Base-by-base conservation (phyloP, 1,140 invertebrate genomes). In the Pseudobourletiella spinata region DNA sequence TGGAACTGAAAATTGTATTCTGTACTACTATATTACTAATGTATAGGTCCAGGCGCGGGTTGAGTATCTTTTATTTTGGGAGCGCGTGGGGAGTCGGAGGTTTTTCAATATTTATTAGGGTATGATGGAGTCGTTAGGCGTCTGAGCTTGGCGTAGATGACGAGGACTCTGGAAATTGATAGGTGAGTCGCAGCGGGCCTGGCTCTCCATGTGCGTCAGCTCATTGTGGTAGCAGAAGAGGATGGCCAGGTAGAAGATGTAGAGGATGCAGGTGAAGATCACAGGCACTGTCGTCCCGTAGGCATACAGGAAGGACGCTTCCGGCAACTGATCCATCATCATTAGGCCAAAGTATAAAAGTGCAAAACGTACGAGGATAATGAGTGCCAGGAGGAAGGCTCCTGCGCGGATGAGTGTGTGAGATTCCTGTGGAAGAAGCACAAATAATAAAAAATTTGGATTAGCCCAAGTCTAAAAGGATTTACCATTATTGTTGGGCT, bases 221-320 rank as follows among this genome's bases (percentile, higher is more conserved):
- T 67, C 66, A 57, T 67, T 64, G 46, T 67, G 66, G 50, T 67
- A 67, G 56, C 61, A 64, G 43, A 67, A 67, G 2, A 67, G 50
- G n/a, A 64, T 43, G 20, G 62, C 61, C 59, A 67, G 59, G 57
- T 67, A 67, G 46, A 67, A 63, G 18, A 67, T 44, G 62, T 67
- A 67, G 8, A 67, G 42, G 24, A 67, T 56, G 14, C 30, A 30
- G 18, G 62, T 67, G 56, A 67, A 67, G 22, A 67, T 59, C 3
- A 67, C 30, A 4, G 66, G 62, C 4, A 64, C 62, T 39, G 58
- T 46, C 2, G 28, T 61, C 8, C 66, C 66, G 28, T 64, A 64
- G 22, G 58, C 57, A 55, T 67, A 60, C 1, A 67, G 56, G 42
- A 67, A 67, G 22, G 42, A 32, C 11, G 30, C 61, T 50, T 64